A percentile compares a stretch with the other conserved stretches of the same genome.
phyloP scores from a whole-genome alignment of 1,140 invertebrate genomes.

The Bombyx mori region DNA sequence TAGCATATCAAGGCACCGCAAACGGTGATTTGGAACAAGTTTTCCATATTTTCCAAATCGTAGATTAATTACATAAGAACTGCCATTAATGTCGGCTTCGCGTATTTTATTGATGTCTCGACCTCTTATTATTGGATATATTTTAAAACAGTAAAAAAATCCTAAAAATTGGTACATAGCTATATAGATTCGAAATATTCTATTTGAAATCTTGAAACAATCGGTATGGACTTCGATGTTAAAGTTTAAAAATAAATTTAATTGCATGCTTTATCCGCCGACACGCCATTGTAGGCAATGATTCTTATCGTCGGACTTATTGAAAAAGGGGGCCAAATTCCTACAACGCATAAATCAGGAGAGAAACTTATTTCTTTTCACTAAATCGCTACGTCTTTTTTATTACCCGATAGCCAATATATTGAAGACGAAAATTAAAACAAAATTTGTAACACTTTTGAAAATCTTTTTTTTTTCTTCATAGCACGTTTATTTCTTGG shows the following conservation, averaged over 20 bases:
- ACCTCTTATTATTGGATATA: background rate
- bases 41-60: background rate
- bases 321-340: constrained; percentile 59
- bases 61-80: background rate
- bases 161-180: background rate
- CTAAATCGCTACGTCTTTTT: constrained; percentile 32
- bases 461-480: too few species aligned
- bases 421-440: too few species aligned
- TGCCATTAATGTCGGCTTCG: background rate
- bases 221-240: background rate
- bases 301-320: constrained; percentile 62
- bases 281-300: constrained; percentile 51
- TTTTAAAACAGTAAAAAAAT: background rate
- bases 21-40: background rate
- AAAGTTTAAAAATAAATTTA: constrained; percentile 36
- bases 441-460: too few species aligned
- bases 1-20: too few species aligned
- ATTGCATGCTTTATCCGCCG: constrained; percentile 43
- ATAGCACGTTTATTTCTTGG: too few species aligned
- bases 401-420: constrained; percentile 28
- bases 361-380: constrained; percentile 40
- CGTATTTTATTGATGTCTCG: background rate
- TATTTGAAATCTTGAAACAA: background rate
- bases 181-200: background rate
- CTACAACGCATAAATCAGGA: constrained; percentile 60